Base-by-base conservation (phyloP, 2,888 invertebrate genomes). In the Bellardia bayeri region DNA sequence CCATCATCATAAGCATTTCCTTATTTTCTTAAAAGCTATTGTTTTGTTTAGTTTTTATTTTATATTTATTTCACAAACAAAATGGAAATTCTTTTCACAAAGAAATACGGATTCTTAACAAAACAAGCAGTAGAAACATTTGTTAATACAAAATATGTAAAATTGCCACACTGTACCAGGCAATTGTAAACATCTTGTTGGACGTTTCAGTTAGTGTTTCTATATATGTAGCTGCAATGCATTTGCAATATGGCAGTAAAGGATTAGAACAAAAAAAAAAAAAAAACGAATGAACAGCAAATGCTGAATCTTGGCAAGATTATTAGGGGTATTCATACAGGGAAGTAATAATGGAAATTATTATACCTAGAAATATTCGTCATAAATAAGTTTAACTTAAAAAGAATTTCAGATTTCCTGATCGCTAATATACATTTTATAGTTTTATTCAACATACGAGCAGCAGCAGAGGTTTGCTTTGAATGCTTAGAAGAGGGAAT, bases 141-240 rank as follows among this genome's bases (percentile, higher is more conserved):
- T 71, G 30, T 69, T 76, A 64, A 75, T 14, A 42, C 45, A 56
- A 81, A 85, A 68, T 80, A 74, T 74, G 42, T 56, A 23, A 23
- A 23, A 74, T 76, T 66, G 56, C 13, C 40, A 56, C 30, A 61
- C 37, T 58, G 30, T 82, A 42, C 66, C 23, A 23, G 72, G 83
- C 83, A 81, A 66, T 83, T 81, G 83, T 54, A 78, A 87, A 81
- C 81, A 76, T 68, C 74, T 84, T 84, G 84, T 81, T 82, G 51
- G 9, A 69, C 13, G 61, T 68, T 68, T 75, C 16, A 33, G 69
- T 42, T 42, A 16, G 58, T 16, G 56, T 40, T 58, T 13, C 37
- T 5, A 13, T 64, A 54, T 40, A n/a, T n/a, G n/a, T n/a, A 56
- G 23, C 16, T 82, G 68, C 75, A 49, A 49, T 37, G 42, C 16